These are phyloP conservation scores for Dryobotodes eremita DNA, from an alignment of 2,888 invertebrate species.

Conservation along the genomic window DNA sequence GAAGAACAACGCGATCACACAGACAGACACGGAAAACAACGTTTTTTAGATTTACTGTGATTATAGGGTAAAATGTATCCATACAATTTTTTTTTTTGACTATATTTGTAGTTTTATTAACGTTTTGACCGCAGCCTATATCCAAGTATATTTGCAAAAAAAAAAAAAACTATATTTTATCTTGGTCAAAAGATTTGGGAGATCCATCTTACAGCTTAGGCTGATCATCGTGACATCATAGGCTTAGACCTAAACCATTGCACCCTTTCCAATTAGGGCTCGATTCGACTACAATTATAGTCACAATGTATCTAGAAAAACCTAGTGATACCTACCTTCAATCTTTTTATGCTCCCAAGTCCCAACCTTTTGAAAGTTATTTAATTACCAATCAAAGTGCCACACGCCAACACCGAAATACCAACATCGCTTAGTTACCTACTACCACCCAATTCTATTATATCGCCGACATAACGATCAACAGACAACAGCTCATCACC, in stretches of 20 bases:
- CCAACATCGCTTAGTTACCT: background rate
- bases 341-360: background rate
- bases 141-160: no score
- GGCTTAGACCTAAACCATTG: background rate
- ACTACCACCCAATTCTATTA: slow-evolving; percentile 40
- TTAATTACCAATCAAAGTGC: slow-evolving; percentile 35
- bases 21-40: no score
- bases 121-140: no score
- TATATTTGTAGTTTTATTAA: no score
- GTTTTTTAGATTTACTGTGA: background rate
- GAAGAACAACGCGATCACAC: no score
- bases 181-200: background rate
- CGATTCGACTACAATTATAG: background rate
- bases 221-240: no score
- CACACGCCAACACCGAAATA: slow-evolving; percentile 46
- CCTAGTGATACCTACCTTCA: background rate
- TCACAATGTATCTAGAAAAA: background rate
- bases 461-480: slow-evolving; percentile 45
- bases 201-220: background rate
- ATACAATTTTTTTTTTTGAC: background rate
- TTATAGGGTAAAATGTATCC: background rate
- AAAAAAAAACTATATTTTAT: background rate
- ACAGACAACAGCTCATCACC: slow-evolving; percentile 33
- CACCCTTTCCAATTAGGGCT: no score
- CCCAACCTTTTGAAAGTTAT: slow-evolving; percentile 26